These are phyloP conservation scores for Plagodis pulveraria DNA, from an alignment of 2,888 invertebrate species.

Conservation along the genomic window DNA sequence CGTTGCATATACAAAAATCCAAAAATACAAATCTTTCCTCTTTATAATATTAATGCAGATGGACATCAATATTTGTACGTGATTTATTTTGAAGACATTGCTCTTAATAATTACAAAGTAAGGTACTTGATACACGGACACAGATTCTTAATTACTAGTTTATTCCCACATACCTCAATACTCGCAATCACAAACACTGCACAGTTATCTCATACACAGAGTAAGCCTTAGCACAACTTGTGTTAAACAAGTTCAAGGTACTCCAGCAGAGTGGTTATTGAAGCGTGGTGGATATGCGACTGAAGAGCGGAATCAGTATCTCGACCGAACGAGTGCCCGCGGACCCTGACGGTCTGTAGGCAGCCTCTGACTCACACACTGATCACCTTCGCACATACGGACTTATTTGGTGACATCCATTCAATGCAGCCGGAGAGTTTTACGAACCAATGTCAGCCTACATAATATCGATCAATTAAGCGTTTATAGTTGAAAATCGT, in stretches of 20 bases:
- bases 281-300: conserved; percentile 63
- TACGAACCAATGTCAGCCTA: conserved; percentile 62
- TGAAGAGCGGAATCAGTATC: conserved; percentile 47
- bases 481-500: conserved; percentile 26
- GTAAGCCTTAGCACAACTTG: conserved; percentile 53
- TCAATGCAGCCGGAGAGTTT: conserved; percentile 65
- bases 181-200: conserved; percentile 44
- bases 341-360: conserved; percentile 57
- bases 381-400: conserved; percentile 79
- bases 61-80: too few species aligned
- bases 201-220: conserved; percentile 48
- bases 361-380: conserved; percentile 66
- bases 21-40: too few species aligned
- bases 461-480: conserved; percentile 42
- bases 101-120: too few species aligned
- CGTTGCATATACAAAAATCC: too few species aligned
- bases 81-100: too few species aligned
- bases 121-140: too few species aligned
- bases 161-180: conserved; percentile 40
- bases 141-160: too few species aligned
- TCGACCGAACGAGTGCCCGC: conserved; percentile 36
- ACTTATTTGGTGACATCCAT: conserved; percentile 81
- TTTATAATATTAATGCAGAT: too few species aligned
- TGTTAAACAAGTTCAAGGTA: conserved; percentile 55
- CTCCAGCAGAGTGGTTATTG: conserved; percentile 53